Evolutionary conservation across 2,888 invertebrate genomes (phyloP).

Genomic region (Lypha dubia): DNA sequence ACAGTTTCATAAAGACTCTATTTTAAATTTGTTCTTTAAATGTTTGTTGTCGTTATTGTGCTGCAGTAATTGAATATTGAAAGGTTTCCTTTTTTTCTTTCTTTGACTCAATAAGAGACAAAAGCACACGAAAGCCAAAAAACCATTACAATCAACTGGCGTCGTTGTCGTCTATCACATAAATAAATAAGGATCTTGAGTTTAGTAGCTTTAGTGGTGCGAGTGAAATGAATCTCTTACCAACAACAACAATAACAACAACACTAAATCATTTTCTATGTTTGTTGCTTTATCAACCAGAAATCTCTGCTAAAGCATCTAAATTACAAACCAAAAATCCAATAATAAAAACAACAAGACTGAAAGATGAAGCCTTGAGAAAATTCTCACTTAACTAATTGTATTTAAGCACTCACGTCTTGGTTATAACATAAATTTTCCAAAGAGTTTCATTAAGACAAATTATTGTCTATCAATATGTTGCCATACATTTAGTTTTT

Average conservation of each 20-base stretch:
- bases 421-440: constrained; percentile 82
- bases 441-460: constrained; percentile 83
- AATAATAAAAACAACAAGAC: constrained; percentile 50
- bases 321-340: constrained; percentile 47
- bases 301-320: constrained; percentile 34
- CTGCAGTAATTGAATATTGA: constrained; percentile 44
- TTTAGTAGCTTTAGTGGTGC: constrained; percentile 1
- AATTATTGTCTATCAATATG: constrained; percentile 84
- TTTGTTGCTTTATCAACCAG: constrained; percentile 2
- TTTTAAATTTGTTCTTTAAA: constrained; percentile 32
- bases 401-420: constrained; percentile 79
- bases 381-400: constrained; percentile 60
- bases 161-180: constrained; percentile 50
- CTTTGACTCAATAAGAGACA: neutral
- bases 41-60: neutral
- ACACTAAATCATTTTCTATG: constrained; percentile 55
- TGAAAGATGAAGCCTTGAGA: constrained; percentile 42
- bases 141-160: constrained; percentile 64
- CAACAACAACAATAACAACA: constrained; percentile 22
- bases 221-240: constrained; percentile 27
- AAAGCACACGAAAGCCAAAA: constrained; percentile 30
- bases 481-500: constrained; percentile 76
- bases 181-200: constrained; percentile 38
- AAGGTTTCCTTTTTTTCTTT: constrained; percentile 62
- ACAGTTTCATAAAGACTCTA: constrained; percentile 48